Conservation (phyloP, 2,888 invertebrate genomes). For the Morpho helenor region DNA sequence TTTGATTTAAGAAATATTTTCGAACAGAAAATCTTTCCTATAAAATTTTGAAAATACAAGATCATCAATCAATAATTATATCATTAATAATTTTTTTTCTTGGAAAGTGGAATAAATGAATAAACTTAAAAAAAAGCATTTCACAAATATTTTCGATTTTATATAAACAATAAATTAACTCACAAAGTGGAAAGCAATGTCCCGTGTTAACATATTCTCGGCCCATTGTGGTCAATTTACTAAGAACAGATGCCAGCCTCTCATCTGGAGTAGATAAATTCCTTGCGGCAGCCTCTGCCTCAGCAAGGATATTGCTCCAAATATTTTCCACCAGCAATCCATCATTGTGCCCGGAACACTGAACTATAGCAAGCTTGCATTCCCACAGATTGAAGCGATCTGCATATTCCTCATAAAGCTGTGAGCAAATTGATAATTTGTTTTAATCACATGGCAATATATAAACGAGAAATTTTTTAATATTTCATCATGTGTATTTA, state of each 20-base stretch:
- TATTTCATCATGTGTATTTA: background rate
- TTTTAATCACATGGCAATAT: background rate
- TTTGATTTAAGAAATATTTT: too few relatives aligned
- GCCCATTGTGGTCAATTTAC: conserved; percentile 87
- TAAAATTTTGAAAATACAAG: too few relatives aligned
- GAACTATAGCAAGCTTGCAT: conserved; percentile 95
- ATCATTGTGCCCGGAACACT: conserved; percentile 96
- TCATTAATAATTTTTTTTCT: too few relatives aligned
- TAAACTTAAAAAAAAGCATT: too few relatives aligned
- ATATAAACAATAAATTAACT: conserved; percentile 36
- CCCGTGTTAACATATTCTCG: conserved; percentile 89
- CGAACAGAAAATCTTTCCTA: too few relatives aligned
- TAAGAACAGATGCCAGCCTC: conserved; percentile 84
- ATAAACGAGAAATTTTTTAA: background rate
- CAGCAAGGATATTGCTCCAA: conserved; percentile 91
- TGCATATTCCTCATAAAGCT: conserved; percentile 95
- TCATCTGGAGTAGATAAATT: conserved; percentile 66
- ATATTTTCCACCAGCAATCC: conserved; percentile 91
- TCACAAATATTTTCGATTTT: too few relatives aligned
- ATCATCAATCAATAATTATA: too few relatives aligned
- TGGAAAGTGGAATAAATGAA: too few relatives aligned
- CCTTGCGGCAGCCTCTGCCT: conserved; percentile 73
- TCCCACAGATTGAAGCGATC: conserved; percentile 94
- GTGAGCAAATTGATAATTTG: conserved; percentile 8
- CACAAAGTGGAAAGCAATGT: conserved; percentile 92